These are phyloP conservation scores for Blomia tropicalis DNA, from an alignment of 2,888 invertebrate genomes.

Conservation along the genomic window DNA sequence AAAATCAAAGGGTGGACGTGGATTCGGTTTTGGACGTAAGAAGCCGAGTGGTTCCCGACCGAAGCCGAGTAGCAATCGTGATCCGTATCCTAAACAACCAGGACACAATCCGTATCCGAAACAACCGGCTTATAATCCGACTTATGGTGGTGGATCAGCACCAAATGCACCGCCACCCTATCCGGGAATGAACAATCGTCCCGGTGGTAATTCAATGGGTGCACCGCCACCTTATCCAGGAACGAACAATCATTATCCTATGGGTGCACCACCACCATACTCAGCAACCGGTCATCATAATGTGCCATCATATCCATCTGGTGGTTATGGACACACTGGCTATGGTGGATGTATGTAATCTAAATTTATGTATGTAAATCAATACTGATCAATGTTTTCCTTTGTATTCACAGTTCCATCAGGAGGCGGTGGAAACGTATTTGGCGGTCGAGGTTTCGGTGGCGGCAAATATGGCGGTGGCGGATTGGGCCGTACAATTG, in stretches of 20 bases:
- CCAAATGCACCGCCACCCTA: neutral
- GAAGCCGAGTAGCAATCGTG: neutral
- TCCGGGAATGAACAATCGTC: neutral
- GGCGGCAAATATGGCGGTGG: neutral
- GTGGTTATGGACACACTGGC: neutral
- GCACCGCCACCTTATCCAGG: neutral
- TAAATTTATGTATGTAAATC: neutral
- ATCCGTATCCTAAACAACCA: neutral
- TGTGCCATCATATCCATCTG: neutral
- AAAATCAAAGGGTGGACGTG: neutral
- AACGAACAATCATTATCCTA: neutral
- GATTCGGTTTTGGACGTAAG: neutral
- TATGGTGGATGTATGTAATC: neutral
- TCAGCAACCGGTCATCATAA: slow-evolving; percentile 7
- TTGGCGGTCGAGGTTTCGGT: slow-evolving; percentile 3
- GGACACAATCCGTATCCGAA: slow-evolving; percentile 7
- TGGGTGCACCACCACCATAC: slow-evolving; percentile 11
- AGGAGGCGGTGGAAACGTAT: neutral
- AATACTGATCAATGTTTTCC: neutral
- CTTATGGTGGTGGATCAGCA: neutral
- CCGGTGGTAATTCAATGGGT: neutral
- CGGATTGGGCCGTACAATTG: slow-evolving; percentile 1
- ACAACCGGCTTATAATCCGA: slow-evolving; percentile 19
- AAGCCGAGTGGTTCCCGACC: too few relatives aligned
- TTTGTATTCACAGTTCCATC: too few relatives aligned